These are phyloP conservation scores for Diloba caeruleocephala DNA, from an alignment of 2,888 invertebrate genomes.

Conservation along the genomic window DNA sequence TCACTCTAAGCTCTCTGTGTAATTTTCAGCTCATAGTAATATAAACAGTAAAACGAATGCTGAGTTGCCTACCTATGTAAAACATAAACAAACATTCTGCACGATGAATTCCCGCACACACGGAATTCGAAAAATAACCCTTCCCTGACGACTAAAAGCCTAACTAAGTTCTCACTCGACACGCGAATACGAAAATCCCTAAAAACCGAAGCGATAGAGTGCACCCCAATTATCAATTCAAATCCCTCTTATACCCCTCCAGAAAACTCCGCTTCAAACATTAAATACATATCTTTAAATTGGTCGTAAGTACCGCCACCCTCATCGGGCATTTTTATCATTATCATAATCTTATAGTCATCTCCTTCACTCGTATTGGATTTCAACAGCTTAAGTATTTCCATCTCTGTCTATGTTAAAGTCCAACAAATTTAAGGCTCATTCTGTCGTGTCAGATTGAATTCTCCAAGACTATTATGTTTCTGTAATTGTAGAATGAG, in stretches of 20 bases:
- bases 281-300: conserved; percentile 88
- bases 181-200: conserved; percentile 49
- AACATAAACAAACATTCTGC: conserved; percentile 6
- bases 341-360: conserved; percentile 82
- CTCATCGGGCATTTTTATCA: conserved; percentile 85
- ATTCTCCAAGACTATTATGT: conserved; percentile 77
- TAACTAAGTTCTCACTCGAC: conserved; percentile 55
- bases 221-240: conserved; percentile 84
- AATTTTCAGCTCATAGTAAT: conserved; percentile 2
- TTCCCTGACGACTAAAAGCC: conserved; percentile 42
- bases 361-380: conserved; percentile 62
- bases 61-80: conserved; percentile 1
- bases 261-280: conserved; percentile 68
- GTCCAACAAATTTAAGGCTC: conserved; percentile 78
- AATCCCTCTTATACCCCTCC: conserved; percentile 71
- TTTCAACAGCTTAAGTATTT: conserved; percentile 42
- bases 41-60: conserved; percentile 8
- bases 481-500: conserved; percentile 75
- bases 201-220: conserved; percentile 67
- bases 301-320: conserved; percentile 85
- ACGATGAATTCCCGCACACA: conserved; percentile 29
- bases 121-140: conserved; percentile 46
- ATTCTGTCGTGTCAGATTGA: conserved; percentile 78
- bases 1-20: no score
- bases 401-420: conserved; percentile 63